Evolutionary conservation across 2,888 invertebrate species (phyloP).

Genomic region (Hoplodrina ambigua): DNA sequence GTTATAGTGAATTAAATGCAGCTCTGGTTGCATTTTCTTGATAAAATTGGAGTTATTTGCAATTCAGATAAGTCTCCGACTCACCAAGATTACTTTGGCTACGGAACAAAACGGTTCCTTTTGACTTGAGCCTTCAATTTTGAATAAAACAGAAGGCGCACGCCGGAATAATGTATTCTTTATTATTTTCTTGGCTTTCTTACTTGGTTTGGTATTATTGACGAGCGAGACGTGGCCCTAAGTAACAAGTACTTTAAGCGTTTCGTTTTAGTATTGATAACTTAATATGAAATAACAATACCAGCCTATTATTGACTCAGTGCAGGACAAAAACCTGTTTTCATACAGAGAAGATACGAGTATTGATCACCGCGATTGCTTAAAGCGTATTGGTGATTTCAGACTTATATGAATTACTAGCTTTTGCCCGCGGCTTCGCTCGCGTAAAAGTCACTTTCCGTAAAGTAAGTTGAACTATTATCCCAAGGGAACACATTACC

Average conservation of each 20-base stretch:
- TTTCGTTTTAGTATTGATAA: background rate
- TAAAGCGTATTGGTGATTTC: too few species aligned
- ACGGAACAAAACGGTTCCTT: conserved; percentile 74
- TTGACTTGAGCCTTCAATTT: conserved; percentile 73
- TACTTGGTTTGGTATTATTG: conserved; percentile 10
- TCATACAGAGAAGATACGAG: too few species aligned
- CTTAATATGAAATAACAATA: too few species aligned
- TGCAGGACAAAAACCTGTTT: too few species aligned
- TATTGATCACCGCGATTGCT: too few species aligned
- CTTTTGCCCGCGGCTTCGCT: too few species aligned
- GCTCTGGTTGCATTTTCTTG: conserved; percentile 82
- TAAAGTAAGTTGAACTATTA: too few species aligned
- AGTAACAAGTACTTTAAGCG: background rate
- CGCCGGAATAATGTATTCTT: conserved; percentile 60
- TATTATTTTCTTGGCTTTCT: conserved; percentile 46
- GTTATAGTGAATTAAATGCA: conserved; percentile 78
- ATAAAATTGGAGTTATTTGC: conserved; percentile 85
- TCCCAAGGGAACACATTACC: too few species aligned
- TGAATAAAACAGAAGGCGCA: conserved; percentile 62
- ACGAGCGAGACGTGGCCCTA: background rate
- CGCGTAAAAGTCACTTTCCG: too few species aligned
- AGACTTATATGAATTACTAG: too few species aligned
- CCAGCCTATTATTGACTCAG: too few species aligned
- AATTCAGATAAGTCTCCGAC: conserved; percentile 79
- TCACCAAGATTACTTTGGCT: conserved; percentile 76